These are phyloP conservation scores for Balaeniceps rex DNA, from an alignment of 2,113 vertebrate species.

Conservation along the genomic window DNA sequence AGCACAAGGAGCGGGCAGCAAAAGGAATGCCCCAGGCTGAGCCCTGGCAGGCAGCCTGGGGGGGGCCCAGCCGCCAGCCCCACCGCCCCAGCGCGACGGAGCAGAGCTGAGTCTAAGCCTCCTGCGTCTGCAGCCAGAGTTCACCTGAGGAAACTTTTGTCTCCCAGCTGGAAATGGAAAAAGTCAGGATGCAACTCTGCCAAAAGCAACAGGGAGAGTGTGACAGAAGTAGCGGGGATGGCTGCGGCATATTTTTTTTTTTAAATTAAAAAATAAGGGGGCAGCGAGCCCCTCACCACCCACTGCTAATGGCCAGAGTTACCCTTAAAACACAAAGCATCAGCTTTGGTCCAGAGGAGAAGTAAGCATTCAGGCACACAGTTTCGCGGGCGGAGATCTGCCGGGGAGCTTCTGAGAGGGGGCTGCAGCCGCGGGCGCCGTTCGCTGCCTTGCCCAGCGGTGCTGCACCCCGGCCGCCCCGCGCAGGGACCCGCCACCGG, in stretches of 20 bases:
- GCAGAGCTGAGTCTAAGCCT: neutral
- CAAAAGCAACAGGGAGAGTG: neutral
- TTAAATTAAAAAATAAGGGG: neutral
- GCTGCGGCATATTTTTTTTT: rapidly evolving
- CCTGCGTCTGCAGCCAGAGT: neutral
- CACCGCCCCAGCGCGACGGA: rapidly evolving
- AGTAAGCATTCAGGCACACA: rapidly evolving
- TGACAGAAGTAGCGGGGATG: neutral
- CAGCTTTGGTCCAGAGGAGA: neutral
- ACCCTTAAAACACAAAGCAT: neutral
- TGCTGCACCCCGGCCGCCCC: neutral
- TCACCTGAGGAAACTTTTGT: neutral
- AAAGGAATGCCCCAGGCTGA: neutral
- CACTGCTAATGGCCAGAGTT: neutral
- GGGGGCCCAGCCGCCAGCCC: neutral
- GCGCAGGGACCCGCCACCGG: neutral
- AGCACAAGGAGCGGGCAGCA: neutral
- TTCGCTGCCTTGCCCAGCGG: neutral
- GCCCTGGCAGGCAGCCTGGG: neutral
- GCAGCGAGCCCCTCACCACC: too few relatives aligned
- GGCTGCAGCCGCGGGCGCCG: neutral
- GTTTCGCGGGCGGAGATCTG: neutral
- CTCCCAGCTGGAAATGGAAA: neutral
- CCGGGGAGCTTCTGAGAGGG: too few relatives aligned
- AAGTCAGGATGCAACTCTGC: neutral